Evolutionary conservation across 2,113 vertebrate genomes (phyloP), one percentile per base, ranked within the genome.

Genomic region (Sigmodon hispidus): DNA sequence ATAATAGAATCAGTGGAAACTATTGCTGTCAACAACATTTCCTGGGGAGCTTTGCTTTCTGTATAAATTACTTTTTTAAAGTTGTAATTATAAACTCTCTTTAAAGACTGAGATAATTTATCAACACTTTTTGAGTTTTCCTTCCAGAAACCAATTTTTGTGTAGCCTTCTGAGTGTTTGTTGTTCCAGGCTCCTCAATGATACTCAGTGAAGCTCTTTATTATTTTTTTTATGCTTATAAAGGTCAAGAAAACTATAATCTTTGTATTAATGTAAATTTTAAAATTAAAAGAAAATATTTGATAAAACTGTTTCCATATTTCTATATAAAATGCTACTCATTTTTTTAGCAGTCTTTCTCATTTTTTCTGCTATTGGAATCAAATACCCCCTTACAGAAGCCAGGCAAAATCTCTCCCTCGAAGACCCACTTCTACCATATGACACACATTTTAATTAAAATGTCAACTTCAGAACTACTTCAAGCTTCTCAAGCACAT

Each of bases 31-130:
- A 36, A 88, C 84, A 93, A 76, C 90, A 22, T 76, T 96, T 97
- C 80, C 87, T 88, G 63, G 36, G 36, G 70, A 95, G 40, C 5
- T 95, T 93, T 45, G 75, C 86, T 89, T 94, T 83, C 59, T 96
- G 31, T 96, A 94, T 95, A 94, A 95, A 91, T 95, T 96, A 89
- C 5, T 86, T 93, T 61, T 88, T n/a, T 36, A 36, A 84, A 92
- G 4, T 92, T 72, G 43, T 97, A 96, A 67, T 81, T 87, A 21
- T 61, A 57, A 12, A 61, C 21, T 73, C 65, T 94, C 77, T 90
- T 96, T 93, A 43, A 80, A 79, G 36, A 84, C 59, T 5, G 21
- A 52, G 55, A 79, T 75, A 79, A 90, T 50, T 43, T 34, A 94
- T 21, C 63, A 87, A 90, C 50, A 19, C 17, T 70, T 81, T 6